phyloP scores from a whole-genome alignment of 2,888 invertebrate genomes.

The Apotomis betuletana region DNA sequence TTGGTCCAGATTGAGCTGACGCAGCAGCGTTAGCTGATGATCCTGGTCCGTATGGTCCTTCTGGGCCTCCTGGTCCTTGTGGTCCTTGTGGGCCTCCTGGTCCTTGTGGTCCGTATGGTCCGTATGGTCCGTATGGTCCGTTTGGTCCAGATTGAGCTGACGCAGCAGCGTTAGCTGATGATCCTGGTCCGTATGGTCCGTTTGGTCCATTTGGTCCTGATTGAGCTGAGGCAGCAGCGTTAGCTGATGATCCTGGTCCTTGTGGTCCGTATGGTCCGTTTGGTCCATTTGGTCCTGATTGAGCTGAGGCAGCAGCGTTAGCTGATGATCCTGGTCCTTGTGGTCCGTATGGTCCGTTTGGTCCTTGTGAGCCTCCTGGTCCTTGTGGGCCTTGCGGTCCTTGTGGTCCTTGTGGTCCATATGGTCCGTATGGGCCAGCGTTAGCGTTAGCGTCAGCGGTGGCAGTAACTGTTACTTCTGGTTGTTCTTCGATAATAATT shows the following conservation, averaged over 20 bases:
- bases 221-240: no score
- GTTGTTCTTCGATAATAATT: constrained; percentile 9
- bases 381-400: neutral
- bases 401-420: neutral
- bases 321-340: constrained; percentile 10
- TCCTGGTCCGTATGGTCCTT: constrained; percentile 1
- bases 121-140: constrained; percentile 10
- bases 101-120: constrained; percentile 19
- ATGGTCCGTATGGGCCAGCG: neutral
- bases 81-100: no score
- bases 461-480: constrained; percentile 1
- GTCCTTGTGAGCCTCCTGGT: constrained; percentile 5
- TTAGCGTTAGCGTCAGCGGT: constrained; percentile 2
- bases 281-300: constrained; percentile 3
- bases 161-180: constrained; percentile 14
- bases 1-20: neutral
- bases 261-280: constrained; percentile 16
- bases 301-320: neutral
- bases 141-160: constrained; percentile 1
- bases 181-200: constrained; percentile 9
- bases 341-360: constrained; percentile 21
- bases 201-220: neutral
- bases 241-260: constrained; percentile 6
- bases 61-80: neutral
- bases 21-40: neutral